Conservation (phyloP, 2,888 invertebrate genomes). For the Philaethria dido region DNA sequence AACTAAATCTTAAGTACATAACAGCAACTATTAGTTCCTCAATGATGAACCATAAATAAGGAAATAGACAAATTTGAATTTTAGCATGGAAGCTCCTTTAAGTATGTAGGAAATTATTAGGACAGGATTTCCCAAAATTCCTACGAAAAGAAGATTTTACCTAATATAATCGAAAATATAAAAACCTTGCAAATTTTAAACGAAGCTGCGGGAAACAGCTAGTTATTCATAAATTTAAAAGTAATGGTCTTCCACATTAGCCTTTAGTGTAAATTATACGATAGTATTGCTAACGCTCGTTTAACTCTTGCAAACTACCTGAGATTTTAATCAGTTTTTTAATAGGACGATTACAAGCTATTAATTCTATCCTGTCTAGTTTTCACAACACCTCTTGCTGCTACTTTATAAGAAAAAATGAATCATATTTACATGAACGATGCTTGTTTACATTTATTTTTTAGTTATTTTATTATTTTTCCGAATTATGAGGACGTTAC, state of each 20-base stretch:
- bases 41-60: too few relatives aligned
- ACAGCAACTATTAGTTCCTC: too few relatives aligned
- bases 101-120: too few relatives aligned
- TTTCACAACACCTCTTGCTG: background rate
- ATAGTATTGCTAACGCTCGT: background rate
- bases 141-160: too few relatives aligned
- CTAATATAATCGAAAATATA: too few relatives aligned
- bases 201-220: too few relatives aligned
- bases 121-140: too few relatives aligned
- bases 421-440: background rate
- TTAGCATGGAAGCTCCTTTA: too few relatives aligned
- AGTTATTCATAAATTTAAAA: background rate
- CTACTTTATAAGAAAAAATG: background rate
- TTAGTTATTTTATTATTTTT: background rate
- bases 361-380: background rate
- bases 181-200: too few relatives aligned
- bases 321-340: conserved; percentile 18
- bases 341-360: background rate
- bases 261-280: background rate
- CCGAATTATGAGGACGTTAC: too few relatives aligned
- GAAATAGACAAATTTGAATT: too few relatives aligned
- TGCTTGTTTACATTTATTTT: background rate
- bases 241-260: background rate
- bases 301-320: conserved; percentile 10
- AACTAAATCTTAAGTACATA: too few relatives aligned